Percentiles rank a stretch among this genome's conserved stretches.
Conservation (phyloP, 1,140 invertebrate species). For the Cyphomyrmex costatus region DNA sequence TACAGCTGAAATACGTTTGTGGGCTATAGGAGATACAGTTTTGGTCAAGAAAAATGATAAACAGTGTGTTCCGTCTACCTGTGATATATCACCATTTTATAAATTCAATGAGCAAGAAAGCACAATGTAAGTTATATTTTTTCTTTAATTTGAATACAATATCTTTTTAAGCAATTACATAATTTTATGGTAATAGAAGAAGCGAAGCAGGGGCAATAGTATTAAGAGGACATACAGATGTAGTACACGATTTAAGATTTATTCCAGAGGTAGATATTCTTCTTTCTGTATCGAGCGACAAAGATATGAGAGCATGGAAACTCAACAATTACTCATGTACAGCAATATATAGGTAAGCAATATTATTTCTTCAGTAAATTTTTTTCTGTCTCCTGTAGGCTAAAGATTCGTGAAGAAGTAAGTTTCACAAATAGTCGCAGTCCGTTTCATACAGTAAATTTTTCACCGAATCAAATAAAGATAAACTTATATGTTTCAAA, state of each 20-base stretch:
- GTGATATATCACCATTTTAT: conserved; percentile 75
- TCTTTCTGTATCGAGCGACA: conserved; percentile 93
- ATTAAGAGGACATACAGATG: conserved; percentile 91
- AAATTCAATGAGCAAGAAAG: conserved; percentile 72
- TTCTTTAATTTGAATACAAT: not conserved
- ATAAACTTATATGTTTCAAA: not conserved
- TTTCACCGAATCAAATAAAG: conserved; percentile 13
- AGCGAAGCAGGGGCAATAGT: conserved; percentile 87
- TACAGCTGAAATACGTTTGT: conserved; percentile 89
- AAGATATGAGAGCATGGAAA: conserved; percentile 91
- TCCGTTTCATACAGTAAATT: not conserved
- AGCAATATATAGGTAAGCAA: conserved; percentile 89
- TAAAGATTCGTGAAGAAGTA: not conserved
- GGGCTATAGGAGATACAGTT: conserved; percentile 89
- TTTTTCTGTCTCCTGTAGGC: not conserved
- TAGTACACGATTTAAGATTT: conserved; percentile 92
- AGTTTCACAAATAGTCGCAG: not conserved
- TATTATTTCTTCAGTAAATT: conserved; percentile 75
- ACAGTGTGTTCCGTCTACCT: conserved; percentile 78
- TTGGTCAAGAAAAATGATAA: conserved; percentile 82
- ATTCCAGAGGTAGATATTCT: conserved; percentile 88
- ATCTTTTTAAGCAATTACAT: not conserved
- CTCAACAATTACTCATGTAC: conserved; percentile 90
- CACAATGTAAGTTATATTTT: conserved; percentile 73
- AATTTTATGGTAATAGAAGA: conserved; percentile 70